Conservation (phyloP, 2,888 invertebrate species). For the Heliconius ismenius region DNA sequence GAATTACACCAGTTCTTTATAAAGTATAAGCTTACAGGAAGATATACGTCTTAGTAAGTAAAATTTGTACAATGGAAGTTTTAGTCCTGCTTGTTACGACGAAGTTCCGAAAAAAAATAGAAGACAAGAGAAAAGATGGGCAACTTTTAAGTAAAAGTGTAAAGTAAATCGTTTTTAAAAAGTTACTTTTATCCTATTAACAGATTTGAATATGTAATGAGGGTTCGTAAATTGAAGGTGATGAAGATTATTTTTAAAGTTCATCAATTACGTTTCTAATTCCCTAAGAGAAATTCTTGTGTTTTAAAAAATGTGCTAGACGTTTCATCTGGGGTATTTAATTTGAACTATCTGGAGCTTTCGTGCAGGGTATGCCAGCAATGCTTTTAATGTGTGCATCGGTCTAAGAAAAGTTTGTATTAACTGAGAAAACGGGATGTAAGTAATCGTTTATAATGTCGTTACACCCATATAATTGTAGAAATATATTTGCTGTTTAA, state of each 20-base stretch:
- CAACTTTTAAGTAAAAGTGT: neutral
- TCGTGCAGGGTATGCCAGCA: slow-evolving; percentile 47
- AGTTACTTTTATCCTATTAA: neutral
- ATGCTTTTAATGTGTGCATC: slow-evolving; percentile 1
- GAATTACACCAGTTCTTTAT: slow-evolving; percentile 14
- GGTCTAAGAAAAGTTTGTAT: neutral
- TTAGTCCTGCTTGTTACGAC: neutral
- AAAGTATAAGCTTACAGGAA: slow-evolving; percentile 11
- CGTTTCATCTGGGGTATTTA: slow-evolving; percentile 9
- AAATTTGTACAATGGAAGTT: neutral
- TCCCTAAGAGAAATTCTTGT: slow-evolving; percentile 1
- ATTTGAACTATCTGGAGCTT: slow-evolving; percentile 49
- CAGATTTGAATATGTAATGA: slow-evolving; percentile 8
- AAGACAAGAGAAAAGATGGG: neutral
- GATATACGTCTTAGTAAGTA: neutral
- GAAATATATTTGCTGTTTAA: no score
- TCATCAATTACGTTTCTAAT: neutral
- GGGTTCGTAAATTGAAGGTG: no score
- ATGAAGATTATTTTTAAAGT: neutral
- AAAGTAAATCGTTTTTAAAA: neutral
- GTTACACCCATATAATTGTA: neutral
- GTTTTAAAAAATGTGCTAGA: slow-evolving; percentile 19
- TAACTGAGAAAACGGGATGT: slow-evolving; percentile 3
- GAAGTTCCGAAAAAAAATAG: neutral
- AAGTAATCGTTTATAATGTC: slow-evolving; percentile 5